Evolutionary conservation across 2,888 invertebrate genomes (phyloP), one percentile per base, ranked within the genome.

Genomic region (Acanthoscelides obtectus): DNA sequence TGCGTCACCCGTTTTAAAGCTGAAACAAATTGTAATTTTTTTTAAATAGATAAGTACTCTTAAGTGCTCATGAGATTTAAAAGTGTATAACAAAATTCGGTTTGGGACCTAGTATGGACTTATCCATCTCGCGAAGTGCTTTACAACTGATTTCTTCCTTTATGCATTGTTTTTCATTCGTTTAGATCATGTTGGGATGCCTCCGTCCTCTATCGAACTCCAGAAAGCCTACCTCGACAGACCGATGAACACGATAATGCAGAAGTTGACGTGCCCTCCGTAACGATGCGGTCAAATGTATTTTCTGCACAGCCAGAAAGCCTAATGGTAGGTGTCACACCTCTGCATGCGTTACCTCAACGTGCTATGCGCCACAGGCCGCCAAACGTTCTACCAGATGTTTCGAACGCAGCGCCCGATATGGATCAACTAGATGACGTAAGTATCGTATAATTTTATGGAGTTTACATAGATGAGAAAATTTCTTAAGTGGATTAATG

Each of bases 381-480:
- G 0, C 90, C 93, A 0, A 90, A 93, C 74, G 87, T 94, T 72
- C 86, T 97, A 73, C 97, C 97, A 0, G 91, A 93, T 74, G 91
- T 91, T 76, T 91, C 92, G 74, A 94, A 94, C 81, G 91, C 93
- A 64, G 94, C 94, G 0, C 92, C 94, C 0, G 95, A 95, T 83
- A 90, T 95, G 86, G 97, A 98, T 86, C 97, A 97, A 84, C 86
- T 98, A 72, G 95, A 97, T 85, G 96, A 97, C 87, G 96, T 96
- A 88, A 87, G 90, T 86, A 71, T 45, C 22, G 20, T 20, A 17
- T 72, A 69, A n/a, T 70, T 73, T 66, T 27, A 70, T 66, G 22
- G 2, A 20, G 17, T 45, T 12, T 45, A 45, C 12, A 45, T 4
- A 45, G n/a, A n/a, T n/a, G n/a, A n/a, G n/a, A n/a, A n/a, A n/a